These are phyloP conservation scores for Sesia bembeciformis DNA, from an alignment of 2,888 invertebrate genomes.

Conservation along the genomic window DNA sequence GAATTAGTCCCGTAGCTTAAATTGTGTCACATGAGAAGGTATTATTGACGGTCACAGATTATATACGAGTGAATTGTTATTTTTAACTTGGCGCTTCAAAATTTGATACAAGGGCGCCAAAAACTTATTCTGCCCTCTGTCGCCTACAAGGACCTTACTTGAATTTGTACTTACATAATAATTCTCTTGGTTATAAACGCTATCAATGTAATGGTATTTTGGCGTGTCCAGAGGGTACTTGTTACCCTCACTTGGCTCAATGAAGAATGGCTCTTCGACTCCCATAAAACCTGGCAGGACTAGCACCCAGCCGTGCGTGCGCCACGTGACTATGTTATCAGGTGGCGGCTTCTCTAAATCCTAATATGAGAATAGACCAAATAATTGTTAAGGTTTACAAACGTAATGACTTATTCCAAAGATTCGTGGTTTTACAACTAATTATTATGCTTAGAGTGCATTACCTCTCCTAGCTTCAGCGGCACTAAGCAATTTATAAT, in stretches of 20 bases:
- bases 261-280: slow-evolving; percentile 80
- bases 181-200: slow-evolving; percentile 90
- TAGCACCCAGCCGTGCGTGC: slow-evolving; percentile 90
- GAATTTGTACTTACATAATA: slow-evolving; percentile 77
- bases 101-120: too few relatives aligned
- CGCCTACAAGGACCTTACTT: too few relatives aligned
- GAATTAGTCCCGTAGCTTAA: too few relatives aligned
- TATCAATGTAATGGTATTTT: slow-evolving; percentile 85
- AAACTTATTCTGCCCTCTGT: too few relatives aligned
- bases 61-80: too few relatives aligned
- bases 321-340: slow-evolving; percentile 79
- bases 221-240: slow-evolving; percentile 69
- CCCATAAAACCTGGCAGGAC: slow-evolving; percentile 76
- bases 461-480: too few relatives aligned
- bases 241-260: slow-evolving; percentile 89
- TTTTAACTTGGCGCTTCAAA: too few relatives aligned
- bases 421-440: too few relatives aligned
- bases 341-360: slow-evolving; percentile 77
- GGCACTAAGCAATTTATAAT: too few relatives aligned
- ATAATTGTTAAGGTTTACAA: background rate
- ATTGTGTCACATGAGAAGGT: too few relatives aligned
- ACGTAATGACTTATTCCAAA: background rate
- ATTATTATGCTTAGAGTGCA: too few relatives aligned
- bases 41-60: too few relatives aligned
- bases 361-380: slow-evolving; percentile 34